Conservation (phyloP, 2,113 vertebrate species). For the Hylia prasina region DNA sequence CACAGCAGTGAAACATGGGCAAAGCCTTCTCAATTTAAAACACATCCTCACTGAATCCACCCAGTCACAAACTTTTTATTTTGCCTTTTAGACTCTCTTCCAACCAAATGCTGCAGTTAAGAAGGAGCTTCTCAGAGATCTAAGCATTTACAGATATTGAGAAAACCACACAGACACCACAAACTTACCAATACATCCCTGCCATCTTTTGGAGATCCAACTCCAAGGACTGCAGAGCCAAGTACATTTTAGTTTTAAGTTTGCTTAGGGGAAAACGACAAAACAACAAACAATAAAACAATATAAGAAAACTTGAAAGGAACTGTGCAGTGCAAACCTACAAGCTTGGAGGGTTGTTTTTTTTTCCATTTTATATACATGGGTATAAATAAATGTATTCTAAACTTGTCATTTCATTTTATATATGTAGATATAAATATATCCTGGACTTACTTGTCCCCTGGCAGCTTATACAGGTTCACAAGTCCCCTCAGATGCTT, state of each 20-base stretch:
- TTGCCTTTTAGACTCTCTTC: neutral
- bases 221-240: constrained; percentile 95
- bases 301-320: neutral
- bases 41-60: accelerated
- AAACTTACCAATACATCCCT: constrained; percentile 92
- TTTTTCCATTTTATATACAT: neutral
- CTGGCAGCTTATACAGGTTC: constrained; percentile 94
- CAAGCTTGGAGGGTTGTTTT: neutral
- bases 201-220: constrained; percentile 98
- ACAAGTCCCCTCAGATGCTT: constrained; percentile 96
- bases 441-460: constrained; percentile 86
- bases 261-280: constrained; percentile 73
- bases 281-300: neutral
- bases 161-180: accelerated
- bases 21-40: neutral
- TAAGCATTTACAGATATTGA: neutral
- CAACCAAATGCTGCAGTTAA: neutral
- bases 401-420: neutral
- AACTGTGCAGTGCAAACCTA: neutral
- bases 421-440: neutral
- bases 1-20: neutral
- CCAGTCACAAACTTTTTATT: neutral
- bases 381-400: neutral
- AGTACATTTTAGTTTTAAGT: constrained; percentile 98
- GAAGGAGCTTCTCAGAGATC: neutral